Percentiles rank a stretch among this genome's conserved stretches.
Conservation (phyloP, 2,797 vertebrate species). For the Galaxias olidus region DNA sequence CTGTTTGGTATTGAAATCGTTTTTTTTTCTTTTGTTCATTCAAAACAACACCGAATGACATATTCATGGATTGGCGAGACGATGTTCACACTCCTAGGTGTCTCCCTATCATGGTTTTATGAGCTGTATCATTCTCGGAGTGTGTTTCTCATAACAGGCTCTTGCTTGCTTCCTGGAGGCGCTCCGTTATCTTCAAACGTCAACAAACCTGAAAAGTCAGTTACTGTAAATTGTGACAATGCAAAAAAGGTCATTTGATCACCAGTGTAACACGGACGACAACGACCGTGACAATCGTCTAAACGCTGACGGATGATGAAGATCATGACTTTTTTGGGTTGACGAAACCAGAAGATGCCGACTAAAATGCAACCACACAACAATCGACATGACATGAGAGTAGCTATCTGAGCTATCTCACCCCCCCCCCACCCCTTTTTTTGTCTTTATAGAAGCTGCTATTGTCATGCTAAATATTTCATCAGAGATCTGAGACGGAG, state of each 20-base stretch:
- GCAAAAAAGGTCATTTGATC: too few species aligned
- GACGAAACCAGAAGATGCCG: too few species aligned
- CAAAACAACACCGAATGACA: conserved; percentile 41
- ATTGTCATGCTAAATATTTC: conserved; percentile 72
- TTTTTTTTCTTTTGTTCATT: conserved; percentile 21
- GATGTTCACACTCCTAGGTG: conserved; percentile 24
- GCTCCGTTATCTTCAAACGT: background rate
- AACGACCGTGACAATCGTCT: too few species aligned
- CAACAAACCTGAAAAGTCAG: too few species aligned
- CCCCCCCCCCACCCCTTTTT: too few species aligned
- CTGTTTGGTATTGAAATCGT: conserved; percentile 40
- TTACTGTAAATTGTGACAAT: too few species aligned
- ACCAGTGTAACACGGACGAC: too few species aligned
- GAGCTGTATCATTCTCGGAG: conserved; percentile 15
- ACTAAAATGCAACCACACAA: conserved; percentile 7
- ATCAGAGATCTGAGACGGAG: conserved; percentile 54
- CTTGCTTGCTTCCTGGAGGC: too few species aligned
- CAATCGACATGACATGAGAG: too few species aligned
- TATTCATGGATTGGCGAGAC: conserved; percentile 32
- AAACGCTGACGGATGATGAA: too few species aligned
- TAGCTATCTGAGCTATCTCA: too few species aligned
- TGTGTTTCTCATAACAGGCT: background rate
- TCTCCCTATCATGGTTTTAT: background rate
- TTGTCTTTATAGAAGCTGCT: conserved; percentile 50
- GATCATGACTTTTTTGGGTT: too few species aligned